Evolutionary conservation across 2,797 vertebrate genomes (phyloP), one percentile per base, ranked within the genome.

Genomic region (Tympanoctomys barrerae): DNA sequence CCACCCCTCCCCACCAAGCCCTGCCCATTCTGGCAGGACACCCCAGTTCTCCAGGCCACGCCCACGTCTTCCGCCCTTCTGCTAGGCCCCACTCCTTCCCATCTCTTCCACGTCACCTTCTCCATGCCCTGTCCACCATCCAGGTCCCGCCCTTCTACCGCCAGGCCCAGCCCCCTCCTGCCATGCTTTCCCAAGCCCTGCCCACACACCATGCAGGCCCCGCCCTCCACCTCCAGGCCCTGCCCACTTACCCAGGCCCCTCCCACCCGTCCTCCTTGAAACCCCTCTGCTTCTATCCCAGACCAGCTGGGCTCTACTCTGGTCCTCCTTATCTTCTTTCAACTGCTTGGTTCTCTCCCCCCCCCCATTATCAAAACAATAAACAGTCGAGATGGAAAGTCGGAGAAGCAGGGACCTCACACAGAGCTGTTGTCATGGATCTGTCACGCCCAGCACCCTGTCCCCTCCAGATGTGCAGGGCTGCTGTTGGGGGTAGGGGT

Each of bases 301-400:
- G 95, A 21, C 7, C 52, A 2, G 0, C n/a, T 52, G 46, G 82
- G 54, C n/a, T n/a, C 42, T 9, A 22, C 1, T 46, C 18, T 5
- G 49, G 2, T n/a, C 24, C 36, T 57, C 28, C 3, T 18, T 36
- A 18, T 46, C 26, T 18, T 82, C 33, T 71, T 4, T 24, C 36
- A 0, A 9, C n/a, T 42, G 83, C 85, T 86, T 62, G 86, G 85
- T 87, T 88, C 70, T 8, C 62, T 19, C 9, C 36, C 42, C 81
- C 21, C 61, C 39, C 46, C 49, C 49, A 26, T 81, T 75, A 54
- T 75, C 75, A 33, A 77, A 90, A 78, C 97, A 84, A 31, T 85
- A 84, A 87, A 91, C 84, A 64, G 77, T 79, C n/a, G 0, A 3
- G 49, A n/a, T 49, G 87, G n/a, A 26, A 54, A 81, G 90, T 89